phyloP scores from a whole-genome alignment of 2,797 vertebrate species.

The Cossypha niveicapilla region DNA sequence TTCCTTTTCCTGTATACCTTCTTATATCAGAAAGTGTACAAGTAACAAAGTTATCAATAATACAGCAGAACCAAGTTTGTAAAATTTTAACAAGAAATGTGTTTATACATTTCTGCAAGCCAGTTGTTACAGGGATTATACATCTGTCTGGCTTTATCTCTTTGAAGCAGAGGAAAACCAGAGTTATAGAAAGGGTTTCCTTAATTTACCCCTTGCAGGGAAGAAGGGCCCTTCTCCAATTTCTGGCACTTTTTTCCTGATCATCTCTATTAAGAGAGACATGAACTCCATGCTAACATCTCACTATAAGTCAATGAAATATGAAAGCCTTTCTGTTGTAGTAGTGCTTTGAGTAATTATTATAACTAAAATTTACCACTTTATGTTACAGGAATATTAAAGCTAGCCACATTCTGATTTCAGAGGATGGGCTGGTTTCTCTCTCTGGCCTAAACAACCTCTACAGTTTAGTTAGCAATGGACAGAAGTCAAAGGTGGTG shows the following conservation, averaged over 20 bases:
- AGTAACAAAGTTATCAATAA: not conserved
- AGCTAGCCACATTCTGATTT: conserved; percentile 97
- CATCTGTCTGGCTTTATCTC: not conserved
- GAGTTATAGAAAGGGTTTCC: not conserved
- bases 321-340: not conserved
- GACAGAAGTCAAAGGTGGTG: conserved; percentile 85
- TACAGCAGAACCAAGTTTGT: not conserved
- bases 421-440: conserved; percentile 89
- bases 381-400: conserved; percentile 89
- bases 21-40: not conserved
- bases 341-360: not conserved
- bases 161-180: not conserved
- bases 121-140: not conserved
- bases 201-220: not conserved
- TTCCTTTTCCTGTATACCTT: not conserved
- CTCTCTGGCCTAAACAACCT: conserved; percentile 92
- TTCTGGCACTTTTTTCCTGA: not conserved
- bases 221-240: not conserved
- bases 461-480: conserved; percentile 92
- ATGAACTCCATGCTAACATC: not conserved
- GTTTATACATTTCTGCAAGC: not conserved
- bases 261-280: not conserved
- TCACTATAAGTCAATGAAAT: not conserved
- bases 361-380: conserved; percentile 60
- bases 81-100: not conserved